Evolutionary conservation across 2,113 vertebrate species (phyloP).

Genomic region (Procavia capensis): DNA sequence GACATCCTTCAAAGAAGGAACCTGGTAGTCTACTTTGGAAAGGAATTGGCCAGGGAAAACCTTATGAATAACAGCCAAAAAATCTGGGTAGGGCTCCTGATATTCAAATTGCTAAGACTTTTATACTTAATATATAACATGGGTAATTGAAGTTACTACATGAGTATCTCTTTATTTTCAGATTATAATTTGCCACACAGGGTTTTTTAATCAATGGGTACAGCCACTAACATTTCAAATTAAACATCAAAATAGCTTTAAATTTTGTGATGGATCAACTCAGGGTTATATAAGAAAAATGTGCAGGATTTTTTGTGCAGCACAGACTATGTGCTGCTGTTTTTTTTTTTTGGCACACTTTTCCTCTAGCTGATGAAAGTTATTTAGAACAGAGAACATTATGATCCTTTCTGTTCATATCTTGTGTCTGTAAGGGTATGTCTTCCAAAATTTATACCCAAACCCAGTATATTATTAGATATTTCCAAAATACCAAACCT

Average conservation of each 20-base stretch:
- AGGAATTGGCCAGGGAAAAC: no score
- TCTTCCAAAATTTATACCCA: not conserved
- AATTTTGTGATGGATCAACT: slow-evolving; percentile 18
- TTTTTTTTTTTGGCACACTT: slow-evolving; percentile 14
- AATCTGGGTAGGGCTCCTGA: not conserved
- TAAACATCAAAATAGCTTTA: not conserved
- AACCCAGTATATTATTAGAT: no score
- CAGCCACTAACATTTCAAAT: not conserved
- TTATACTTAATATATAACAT: not conserved
- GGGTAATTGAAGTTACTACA: not conserved
- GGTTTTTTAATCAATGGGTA: not conserved
- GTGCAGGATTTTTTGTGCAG: rapidly evolving
- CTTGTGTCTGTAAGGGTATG: not conserved
- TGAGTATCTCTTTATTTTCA: not conserved
- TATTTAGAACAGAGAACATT: slow-evolving; percentile 1
- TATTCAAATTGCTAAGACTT: slow-evolving; percentile 11
- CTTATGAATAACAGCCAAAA: no score
- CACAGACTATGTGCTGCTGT: not conserved
- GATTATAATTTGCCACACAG: not conserved
- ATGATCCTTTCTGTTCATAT: not conserved
- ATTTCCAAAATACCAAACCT: no score
- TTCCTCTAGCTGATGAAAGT: not conserved
- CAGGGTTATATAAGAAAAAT: not conserved
- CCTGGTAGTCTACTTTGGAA: no score
- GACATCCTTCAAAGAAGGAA: no score